These are phyloP conservation scores for Crotalus viridis DNA, from an alignment of 2,113 vertebrate genomes.

Conservation along the genomic window DNA sequence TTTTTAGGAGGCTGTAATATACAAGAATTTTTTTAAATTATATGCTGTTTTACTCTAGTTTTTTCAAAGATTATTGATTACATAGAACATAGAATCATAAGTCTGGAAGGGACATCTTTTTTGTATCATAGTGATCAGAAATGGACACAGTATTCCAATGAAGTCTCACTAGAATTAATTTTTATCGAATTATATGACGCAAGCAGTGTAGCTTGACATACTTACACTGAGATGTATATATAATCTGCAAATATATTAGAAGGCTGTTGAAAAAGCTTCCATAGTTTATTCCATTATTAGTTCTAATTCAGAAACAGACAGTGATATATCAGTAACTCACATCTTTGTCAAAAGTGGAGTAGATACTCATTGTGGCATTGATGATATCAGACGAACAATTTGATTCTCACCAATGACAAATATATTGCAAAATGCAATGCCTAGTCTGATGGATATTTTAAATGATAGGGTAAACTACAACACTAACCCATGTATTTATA, in stretches of 20 bases:
- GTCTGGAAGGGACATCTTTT: background rate
- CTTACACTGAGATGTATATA: conserved; percentile 14
- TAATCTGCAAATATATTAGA: background rate
- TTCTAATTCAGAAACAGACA: fast-evolving
- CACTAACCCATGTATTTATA: conserved; percentile 50
- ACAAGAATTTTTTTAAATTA: conserved; percentile 49
- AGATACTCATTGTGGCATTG: background rate
- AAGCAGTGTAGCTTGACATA: conserved; percentile 24
- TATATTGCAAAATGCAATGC: conserved; percentile 35
- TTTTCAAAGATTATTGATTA: conserved; percentile 13
- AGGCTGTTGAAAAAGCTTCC: background rate
- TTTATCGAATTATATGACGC: conserved; percentile 40
- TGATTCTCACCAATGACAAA: background rate
- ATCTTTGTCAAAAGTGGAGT: background rate
- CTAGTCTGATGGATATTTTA: conserved; percentile 40
- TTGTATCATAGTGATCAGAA: background rate
- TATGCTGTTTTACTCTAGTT: conserved; percentile 43
- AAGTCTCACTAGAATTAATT: conserved; percentile 21
- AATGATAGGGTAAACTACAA: conserved; percentile 39
- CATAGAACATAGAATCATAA: background rate
- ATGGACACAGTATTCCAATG: background rate
- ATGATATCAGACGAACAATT: fast-evolving
- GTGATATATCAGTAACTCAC: background rate
- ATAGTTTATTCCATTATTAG: background rate
- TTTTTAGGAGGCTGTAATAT: conserved; percentile 56